A percentile compares a stretch with the other conserved stretches of the same genome.
These are phyloP conservation scores for Gnathonemus longibarbis DNA, from an alignment of 2,113 vertebrate genomes.

Conservation along the genomic window DNA sequence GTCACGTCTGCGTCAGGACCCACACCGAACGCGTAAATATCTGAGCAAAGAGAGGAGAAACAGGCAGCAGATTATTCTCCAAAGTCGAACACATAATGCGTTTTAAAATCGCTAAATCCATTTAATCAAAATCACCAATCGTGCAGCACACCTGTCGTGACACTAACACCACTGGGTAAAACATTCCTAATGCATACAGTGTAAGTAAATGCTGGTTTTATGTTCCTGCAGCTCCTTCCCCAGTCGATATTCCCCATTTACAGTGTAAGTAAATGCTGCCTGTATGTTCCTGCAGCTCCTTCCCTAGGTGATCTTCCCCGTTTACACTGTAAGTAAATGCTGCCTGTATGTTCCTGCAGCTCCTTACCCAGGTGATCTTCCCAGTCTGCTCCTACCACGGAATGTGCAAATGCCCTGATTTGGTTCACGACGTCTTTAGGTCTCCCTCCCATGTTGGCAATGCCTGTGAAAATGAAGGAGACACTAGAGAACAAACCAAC, in stretches of 20 bases:
- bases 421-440: slow-evolving; percentile 29
- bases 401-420: slow-evolving; percentile 47
- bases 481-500: background rate
- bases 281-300: background rate
- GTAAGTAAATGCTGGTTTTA: background rate
- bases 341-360: no score
- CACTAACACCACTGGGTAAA: background rate
- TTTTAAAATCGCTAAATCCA: background rate
- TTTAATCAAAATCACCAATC: background rate
- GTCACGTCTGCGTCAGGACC: slow-evolving; percentile 32
- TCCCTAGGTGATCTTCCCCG: no score
- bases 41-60: slow-evolving; percentile 35
- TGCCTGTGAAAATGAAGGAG: slow-evolving; percentile 39
- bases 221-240: slow-evolving; percentile 39
- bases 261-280: no score
- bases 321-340: no score
- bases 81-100: background rate
- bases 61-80: background rate
- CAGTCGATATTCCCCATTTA: slow-evolving; percentile 34
- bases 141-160: background rate
- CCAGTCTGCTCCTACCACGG: background rate
- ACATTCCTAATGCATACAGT: background rate
- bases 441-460: slow-evolving; percentile 53
- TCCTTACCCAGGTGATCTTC: no score
- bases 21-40: slow-evolving; percentile 61